phyloP scores from a whole-genome alignment of 1,140 invertebrate genomes.

The Meteorus sp. region DNA sequence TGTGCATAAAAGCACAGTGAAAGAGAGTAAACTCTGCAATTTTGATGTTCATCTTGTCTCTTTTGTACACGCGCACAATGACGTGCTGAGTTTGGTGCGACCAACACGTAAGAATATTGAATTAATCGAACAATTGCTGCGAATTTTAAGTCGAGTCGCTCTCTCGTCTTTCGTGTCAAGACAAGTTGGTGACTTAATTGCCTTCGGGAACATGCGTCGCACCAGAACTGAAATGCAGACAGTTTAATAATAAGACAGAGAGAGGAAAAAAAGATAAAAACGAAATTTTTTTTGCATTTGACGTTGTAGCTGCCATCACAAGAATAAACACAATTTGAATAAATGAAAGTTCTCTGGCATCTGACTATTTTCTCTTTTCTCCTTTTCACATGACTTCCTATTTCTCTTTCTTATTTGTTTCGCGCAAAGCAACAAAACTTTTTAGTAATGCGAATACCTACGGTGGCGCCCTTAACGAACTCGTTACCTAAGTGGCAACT shows the following conservation, averaged over 20 bases:
- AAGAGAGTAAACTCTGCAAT: too few relatives aligned
- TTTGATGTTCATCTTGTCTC: conserved; percentile 2
- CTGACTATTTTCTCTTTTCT: neutral
- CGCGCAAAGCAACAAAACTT: too few relatives aligned
- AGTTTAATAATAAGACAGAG: too few relatives aligned
- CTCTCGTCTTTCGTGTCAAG: conserved; percentile 7
- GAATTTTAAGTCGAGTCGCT: conserved; percentile 12
- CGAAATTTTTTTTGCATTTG: neutral
- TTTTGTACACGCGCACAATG: neutral
- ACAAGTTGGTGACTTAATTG: conserved; percentile 10
- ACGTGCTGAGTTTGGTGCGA: neutral
- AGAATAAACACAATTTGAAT: conserved; percentile 30
- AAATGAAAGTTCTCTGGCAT: conserved; percentile 21
- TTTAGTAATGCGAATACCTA: too few relatives aligned
- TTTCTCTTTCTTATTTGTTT: neutral
- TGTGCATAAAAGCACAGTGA: too few relatives aligned
- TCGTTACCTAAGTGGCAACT: too few relatives aligned
- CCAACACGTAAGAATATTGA: conserved; percentile 18
- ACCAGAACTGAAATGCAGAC: too few relatives aligned
- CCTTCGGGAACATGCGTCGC: conserved; percentile 4
- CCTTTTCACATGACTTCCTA: neutral
- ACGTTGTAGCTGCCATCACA: neutral
- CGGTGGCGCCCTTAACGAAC: too few relatives aligned
- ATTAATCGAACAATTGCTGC: conserved; percentile 23
- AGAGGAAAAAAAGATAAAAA: neutral